These are phyloP conservation scores for Falco cherrug DNA, from an alignment of 2,797 vertebrate species.

Conservation along the genomic window DNA sequence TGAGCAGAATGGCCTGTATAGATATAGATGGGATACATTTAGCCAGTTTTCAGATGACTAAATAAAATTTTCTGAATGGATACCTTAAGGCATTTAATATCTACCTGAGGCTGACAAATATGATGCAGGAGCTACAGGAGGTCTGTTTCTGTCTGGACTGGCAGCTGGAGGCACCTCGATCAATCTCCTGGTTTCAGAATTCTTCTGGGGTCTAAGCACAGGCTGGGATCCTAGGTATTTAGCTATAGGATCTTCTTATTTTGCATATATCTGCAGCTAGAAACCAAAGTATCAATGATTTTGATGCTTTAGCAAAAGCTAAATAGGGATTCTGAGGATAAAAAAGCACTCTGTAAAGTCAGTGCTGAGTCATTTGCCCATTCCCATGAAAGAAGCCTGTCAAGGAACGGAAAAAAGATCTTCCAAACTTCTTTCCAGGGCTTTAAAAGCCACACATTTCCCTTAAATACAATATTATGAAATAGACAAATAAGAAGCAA, in stretches of 20 bases:
- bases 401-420: background rate
- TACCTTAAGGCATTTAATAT: background rate
- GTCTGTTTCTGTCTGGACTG: background rate
- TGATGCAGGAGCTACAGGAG: background rate
- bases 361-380: background rate
- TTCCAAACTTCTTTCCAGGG: background rate
- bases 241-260: background rate
- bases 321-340: background rate
- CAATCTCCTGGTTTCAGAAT: background rate
- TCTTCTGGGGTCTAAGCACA: rapidly evolving
- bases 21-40: rapidly evolving
- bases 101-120: background rate
- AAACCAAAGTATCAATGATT: background rate
- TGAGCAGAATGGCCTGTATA: background rate
- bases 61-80: background rate
- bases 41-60: background rate
- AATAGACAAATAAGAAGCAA: background rate
- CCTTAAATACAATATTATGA: background rate
- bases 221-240: background rate
- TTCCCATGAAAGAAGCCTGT: background rate
- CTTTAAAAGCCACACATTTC: background rate
- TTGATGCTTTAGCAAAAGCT: background rate
- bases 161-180: background rate
- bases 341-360: background rate
- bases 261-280: background rate